phyloP scores from a whole-genome alignment of 64 coral and sea anemone species.

The Actinia equina region DNA sequence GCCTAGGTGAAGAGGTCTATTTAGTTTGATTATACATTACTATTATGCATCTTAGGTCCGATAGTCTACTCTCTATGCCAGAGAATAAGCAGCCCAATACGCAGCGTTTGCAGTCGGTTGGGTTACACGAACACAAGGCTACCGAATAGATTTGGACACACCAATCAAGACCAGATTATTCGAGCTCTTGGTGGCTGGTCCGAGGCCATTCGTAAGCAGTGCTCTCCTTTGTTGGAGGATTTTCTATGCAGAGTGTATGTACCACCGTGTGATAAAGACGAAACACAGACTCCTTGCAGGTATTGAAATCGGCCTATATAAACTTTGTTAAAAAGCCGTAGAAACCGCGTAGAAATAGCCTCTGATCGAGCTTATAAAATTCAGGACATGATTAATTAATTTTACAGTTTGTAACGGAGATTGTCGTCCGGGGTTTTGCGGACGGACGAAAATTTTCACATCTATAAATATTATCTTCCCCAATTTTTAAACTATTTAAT shows the following conservation, averaged over 20 bases:
- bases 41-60: not conserved
- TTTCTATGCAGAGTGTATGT: slow-evolving; percentile 41
- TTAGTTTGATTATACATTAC: not conserved
- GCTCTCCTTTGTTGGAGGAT: not conserved
- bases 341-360: too few species aligned
- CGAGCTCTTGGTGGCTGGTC: not conserved
- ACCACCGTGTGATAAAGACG: slow-evolving; percentile 17
- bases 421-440: too few species aligned
- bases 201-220: not conserved
- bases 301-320: not conserved
- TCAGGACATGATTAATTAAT: too few species aligned
- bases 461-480: too few species aligned
- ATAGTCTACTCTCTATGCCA: not conserved
- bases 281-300: not conserved
- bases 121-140: not conserved
- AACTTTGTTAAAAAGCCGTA: too few species aligned
- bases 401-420: too few species aligned
- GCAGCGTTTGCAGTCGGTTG: not conserved
- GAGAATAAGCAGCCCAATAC: not conserved
- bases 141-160: slow-evolving; percentile 48
- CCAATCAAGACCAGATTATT: not conserved
- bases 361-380: too few species aligned
- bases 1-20: too few species aligned
- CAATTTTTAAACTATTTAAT: not conserved
- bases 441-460: too few species aligned